A percentile compares a stretch with the other conserved stretches of the same genome.
phyloP scores from a whole-genome alignment of 2,797 vertebrate genomes.

The Decapterus maruadsi region DNA sequence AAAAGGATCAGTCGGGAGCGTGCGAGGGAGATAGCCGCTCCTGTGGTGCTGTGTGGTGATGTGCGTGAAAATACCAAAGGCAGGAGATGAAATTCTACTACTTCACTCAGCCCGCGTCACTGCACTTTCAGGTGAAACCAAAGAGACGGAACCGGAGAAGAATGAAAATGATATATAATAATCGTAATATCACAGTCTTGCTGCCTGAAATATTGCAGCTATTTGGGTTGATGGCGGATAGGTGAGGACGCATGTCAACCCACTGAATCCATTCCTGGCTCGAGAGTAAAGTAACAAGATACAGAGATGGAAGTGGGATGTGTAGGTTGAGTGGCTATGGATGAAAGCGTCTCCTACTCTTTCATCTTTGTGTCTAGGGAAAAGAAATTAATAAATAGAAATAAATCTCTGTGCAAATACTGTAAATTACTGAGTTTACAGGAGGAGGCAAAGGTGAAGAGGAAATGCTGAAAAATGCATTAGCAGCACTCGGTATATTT shows the following conservation, averaged over 20 bases:
- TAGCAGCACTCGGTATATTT: conserved; percentile 8
- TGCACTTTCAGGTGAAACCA: conserved; percentile 63
- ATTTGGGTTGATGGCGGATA: conserved; percentile 55
- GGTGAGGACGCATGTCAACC: conserved; percentile 58
- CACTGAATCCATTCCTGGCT: conserved; percentile 52
- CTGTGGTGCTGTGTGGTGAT: conserved; percentile 47
- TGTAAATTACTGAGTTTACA: conserved; percentile 42
- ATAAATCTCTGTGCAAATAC: conserved; percentile 53
- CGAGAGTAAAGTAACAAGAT: conserved; percentile 48
- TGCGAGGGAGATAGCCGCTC: conserved; percentile 20
- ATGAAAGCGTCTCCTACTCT: conserved; percentile 68
- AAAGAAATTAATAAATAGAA: conserved; percentile 8
- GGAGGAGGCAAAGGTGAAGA: conserved; percentile 50
- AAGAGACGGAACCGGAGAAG: conserved; percentile 57
- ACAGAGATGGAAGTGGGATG: conserved; percentile 46
- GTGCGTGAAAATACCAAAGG: conserved; percentile 59
- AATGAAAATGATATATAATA: conserved; percentile 68
- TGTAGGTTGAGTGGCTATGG: conserved; percentile 60
- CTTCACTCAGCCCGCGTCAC: conserved; percentile 40
- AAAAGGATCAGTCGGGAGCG: conserved; percentile 42
- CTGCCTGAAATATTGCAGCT: conserved; percentile 64
- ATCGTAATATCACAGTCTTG: conserved; percentile 61
- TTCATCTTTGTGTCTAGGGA: conserved; percentile 66
- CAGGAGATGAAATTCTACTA: conserved; percentile 56
- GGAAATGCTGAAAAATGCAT: conserved; percentile 35